phyloP scores from a whole-genome alignment of 2,888 invertebrate species.

The Synergus gifuensis region DNA sequence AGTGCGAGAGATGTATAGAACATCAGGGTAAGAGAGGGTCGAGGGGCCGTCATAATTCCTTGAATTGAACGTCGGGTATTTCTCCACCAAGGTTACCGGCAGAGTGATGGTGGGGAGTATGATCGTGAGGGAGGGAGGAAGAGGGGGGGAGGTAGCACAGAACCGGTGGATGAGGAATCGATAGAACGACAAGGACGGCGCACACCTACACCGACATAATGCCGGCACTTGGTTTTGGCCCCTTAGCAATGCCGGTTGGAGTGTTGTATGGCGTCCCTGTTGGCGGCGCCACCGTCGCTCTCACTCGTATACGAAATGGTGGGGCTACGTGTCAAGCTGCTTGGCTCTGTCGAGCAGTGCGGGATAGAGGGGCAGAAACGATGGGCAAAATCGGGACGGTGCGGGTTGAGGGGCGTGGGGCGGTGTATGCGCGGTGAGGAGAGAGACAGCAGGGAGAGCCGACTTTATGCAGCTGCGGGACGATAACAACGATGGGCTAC shows the following conservation, averaged over 20 bases:
- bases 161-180: constrained; percentile 62
- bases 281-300: constrained; percentile 58
- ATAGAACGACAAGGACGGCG: constrained; percentile 72
- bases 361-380: constrained; percentile 44
- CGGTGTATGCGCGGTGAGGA: constrained; percentile 55
- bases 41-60: constrained; percentile 76
- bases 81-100: constrained; percentile 76
- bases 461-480: constrained; percentile 80
- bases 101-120: constrained; percentile 51
- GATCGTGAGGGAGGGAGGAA: constrained; percentile 51
- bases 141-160: constrained; percentile 55
- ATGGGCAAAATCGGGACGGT: constrained; percentile 53
- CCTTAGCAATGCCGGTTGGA: constrained; percentile 16
- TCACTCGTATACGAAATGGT: constrained; percentile 41
- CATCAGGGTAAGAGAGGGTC: constrained; percentile 63
- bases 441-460: constrained; percentile 70
- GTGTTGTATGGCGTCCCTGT: constrained; percentile 58
- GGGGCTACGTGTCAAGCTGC: constrained; percentile 56
- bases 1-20: constrained; percentile 49
- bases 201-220: constrained; percentile 44
- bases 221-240: constrained; percentile 48
- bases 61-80: constrained; percentile 77
- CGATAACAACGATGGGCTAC: constrained; percentile 79
- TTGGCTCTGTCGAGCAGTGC: constrained; percentile 44
- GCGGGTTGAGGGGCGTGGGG: constrained; percentile 51